Evolutionary conservation across 30 jellyfish, hydroid and myxozoan genomes (phyloP).

Genomic region (Pelagia noctiluca): DNA sequence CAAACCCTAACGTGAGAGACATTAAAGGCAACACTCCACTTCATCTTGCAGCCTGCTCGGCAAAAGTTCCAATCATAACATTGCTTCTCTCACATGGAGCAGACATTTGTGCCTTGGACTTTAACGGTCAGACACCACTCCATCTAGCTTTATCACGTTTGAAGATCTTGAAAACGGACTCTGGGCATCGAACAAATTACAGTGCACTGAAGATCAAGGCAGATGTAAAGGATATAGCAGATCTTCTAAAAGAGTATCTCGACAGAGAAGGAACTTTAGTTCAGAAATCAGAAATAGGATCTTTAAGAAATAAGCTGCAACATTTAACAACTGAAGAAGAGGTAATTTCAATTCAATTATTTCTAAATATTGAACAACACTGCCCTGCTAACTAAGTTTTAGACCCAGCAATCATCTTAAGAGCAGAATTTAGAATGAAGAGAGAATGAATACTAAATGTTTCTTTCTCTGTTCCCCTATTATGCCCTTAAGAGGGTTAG

Average conservation of each 20-base stretch:
- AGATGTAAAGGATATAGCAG: conserved; percentile 62
- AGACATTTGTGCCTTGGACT: conserved; percentile 66
- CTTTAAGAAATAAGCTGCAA: conserved; percentile 23
- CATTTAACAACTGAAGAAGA: conserved; percentile 29
- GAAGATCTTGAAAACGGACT: conserved; percentile 43
- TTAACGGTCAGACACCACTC: conserved; percentile 79
- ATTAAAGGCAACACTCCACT: conserved; percentile 85
- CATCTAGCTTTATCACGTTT: conserved; percentile 79
- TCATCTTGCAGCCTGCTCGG: conserved; percentile 87
- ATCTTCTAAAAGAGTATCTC: conserved; percentile 49
- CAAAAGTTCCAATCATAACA: conserved; percentile 68
- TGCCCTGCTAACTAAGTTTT: too few relatives aligned
- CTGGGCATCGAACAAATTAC: not conserved
- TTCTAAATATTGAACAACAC: not conserved
- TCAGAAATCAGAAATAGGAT: conserved; percentile 35
- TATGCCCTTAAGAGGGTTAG: not conserved
- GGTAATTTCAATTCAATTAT: conserved; percentile 2
- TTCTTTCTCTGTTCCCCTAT: not conserved
- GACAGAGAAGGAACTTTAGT: conserved; percentile 38
- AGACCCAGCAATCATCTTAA: too few relatives aligned
- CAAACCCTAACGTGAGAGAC: conserved; percentile 77
- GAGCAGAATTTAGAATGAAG: not conserved
- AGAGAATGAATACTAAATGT: not conserved
- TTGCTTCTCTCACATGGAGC: conserved; percentile 81
- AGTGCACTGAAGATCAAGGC: conserved; percentile 44